Evolutionary conservation across 2,888 invertebrate species (phyloP).

Genomic region (Cephus pulcher): DNA sequence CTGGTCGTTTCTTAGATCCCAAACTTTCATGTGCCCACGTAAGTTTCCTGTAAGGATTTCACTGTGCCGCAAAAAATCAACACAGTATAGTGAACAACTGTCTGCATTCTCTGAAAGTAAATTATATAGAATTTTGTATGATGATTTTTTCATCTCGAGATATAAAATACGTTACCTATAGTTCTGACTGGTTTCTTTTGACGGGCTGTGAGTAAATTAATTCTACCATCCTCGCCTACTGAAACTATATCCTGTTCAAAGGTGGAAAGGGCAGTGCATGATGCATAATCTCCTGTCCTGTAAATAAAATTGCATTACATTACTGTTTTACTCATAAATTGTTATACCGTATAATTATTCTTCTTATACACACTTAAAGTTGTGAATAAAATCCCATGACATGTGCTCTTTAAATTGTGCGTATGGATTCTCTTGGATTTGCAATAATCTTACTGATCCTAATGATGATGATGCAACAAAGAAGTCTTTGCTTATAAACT

Average conservation of each 20-base stretch:
- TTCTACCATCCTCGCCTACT: constrained; percentile 86
- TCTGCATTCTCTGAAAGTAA: constrained; percentile 76
- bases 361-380: constrained; percentile 66
- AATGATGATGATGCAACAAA: constrained; percentile 72
- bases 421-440: constrained; percentile 72
- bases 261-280: constrained; percentile 82
- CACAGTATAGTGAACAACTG: constrained; percentile 83
- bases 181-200: constrained; percentile 67
- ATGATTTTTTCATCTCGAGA: neutral
- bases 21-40: constrained; percentile 91
- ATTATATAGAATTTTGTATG: neutral
- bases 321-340: neutral
- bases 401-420: constrained; percentile 72
- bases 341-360: neutral
- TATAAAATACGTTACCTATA: constrained; percentile 65
- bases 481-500: constrained; percentile 77
- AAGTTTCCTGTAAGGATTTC: constrained; percentile 87
- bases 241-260: constrained; percentile 84
- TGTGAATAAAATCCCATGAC: constrained; percentile 77
- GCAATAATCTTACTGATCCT: constrained; percentile 77
- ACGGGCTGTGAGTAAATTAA: constrained; percentile 71
- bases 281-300: constrained; percentile 67
- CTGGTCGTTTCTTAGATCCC: constrained; percentile 79
- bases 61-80: constrained; percentile 79
- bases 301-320: constrained; percentile 8